phyloP scores from a whole-genome alignment of 2,797 vertebrate species.

The Onychomys leucogaster region DNA sequence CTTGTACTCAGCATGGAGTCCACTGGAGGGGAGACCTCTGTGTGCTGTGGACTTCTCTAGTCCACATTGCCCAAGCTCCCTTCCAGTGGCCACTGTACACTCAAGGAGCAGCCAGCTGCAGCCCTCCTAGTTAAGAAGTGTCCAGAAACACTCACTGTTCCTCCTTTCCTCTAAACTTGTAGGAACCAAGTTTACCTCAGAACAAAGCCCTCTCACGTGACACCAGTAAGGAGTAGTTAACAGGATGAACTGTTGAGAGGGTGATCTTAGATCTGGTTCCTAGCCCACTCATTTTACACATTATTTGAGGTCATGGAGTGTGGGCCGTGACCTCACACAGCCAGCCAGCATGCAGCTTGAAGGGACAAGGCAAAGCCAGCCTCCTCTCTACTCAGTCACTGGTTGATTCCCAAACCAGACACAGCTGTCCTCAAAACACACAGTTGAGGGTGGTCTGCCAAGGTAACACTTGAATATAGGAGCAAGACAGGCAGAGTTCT shows the following conservation, averaged over 20 bases:
- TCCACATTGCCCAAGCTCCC: neutral
- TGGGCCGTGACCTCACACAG: too few species aligned
- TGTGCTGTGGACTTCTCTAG: neutral
- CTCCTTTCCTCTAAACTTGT: fast-evolving
- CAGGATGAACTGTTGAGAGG: fast-evolving
- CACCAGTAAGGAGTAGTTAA: neutral
- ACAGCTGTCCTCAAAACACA: neutral
- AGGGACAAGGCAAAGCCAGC: fast-evolving
- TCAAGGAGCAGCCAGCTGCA: fast-evolving
- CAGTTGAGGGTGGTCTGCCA: fast-evolving
- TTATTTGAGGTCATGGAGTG: fast-evolving
- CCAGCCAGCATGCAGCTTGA: fast-evolving
- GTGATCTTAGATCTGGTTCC: neutral
- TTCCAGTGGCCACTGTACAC: fast-evolving
- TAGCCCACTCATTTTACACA: fast-evolving
- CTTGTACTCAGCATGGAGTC: fast-evolving
- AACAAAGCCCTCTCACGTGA: neutral
- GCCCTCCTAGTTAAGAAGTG: neutral
- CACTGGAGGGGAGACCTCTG: fast-evolving
- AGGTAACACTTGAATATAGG: fast-evolving
- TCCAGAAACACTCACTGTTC: fast-evolving
- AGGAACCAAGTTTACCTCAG: neutral
- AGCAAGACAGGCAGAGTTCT: neutral
- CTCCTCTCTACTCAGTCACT: neutral
- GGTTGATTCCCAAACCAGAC: neutral